A percentile compares a stretch with the other conserved stretches of the same genome.
Conservation (phyloP, 2,113 vertebrate species). For the Campylomormyrus tamandua region DNA sequence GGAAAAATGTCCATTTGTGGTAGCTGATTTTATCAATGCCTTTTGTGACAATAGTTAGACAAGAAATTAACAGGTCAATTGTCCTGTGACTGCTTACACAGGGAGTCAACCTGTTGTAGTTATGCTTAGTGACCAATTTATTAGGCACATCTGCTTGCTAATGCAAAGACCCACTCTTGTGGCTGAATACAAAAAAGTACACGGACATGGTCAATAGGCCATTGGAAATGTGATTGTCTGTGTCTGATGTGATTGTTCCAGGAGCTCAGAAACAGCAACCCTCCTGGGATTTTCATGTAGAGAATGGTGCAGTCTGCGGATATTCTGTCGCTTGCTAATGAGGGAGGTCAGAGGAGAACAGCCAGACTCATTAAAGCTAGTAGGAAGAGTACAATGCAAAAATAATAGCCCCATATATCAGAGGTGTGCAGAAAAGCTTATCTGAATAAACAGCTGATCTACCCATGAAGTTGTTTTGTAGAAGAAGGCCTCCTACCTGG, state of each 20-base stretch:
- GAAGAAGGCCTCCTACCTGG: not conserved
- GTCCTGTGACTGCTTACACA: not conserved
- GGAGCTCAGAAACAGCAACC: not conserved
- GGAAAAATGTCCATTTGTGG: not conserved
- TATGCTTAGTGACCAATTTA: not conserved
- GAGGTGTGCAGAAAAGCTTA: not conserved
- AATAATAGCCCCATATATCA: not conserved
- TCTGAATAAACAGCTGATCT: not conserved
- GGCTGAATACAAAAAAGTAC: not conserved
- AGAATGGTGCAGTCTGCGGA: not conserved
- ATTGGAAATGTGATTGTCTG: not conserved
- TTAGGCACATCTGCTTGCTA: not conserved
- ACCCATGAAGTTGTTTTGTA: not conserved
- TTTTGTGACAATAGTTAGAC: not conserved
- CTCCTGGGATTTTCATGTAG: not conserved
- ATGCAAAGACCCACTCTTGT: not conserved
- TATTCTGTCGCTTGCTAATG: not conserved
- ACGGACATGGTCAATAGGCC: not conserved
- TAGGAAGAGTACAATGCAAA: not conserved
- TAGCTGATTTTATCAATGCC: not conserved
- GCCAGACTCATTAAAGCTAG: not conserved
- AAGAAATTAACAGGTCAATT: not conserved
- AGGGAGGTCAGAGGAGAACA: not conserved
- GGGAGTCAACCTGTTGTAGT: not conserved
- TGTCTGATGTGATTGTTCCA: not conserved